Evolutionary conservation across 2,888 invertebrate species (phyloP), one percentile per base, ranked within the genome.

Genomic region (Perizoma flavofasciatum): DNA sequence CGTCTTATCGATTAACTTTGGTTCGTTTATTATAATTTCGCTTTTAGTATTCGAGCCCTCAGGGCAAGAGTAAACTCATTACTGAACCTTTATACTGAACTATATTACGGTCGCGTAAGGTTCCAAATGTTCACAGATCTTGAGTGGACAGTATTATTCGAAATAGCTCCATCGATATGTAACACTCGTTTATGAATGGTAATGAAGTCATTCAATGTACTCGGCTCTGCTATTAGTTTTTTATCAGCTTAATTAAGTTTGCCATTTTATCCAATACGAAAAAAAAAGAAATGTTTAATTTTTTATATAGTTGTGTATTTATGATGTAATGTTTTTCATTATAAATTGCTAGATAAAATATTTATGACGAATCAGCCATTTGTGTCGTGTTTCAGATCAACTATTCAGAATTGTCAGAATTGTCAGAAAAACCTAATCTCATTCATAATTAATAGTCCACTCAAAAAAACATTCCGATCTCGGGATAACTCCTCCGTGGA

Each of bases 1-100:
- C 51, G 55, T 59, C 53, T 53, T 61, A 61, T 51, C 60, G 55
- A 60, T 58, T 56, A 61, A 51, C 54, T 58, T 58, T 55, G 53
- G 53, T 47, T 49, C 60, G 35, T 51, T 63, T 63, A 39, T 60
- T 64, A 55, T 73, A 73, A 75, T 69, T 68, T 37, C 51, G 60
- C 63, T 63, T 60, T 76, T 71, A 68, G 70, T 75, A 77, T 75
- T 77, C 73, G 55, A 52, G 65, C 61, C 71, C 43, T 50, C 57
- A 59, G 50, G 58, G 60, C 62, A 58, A 62, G 60, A 69, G 68
- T 71, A 74, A 78, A 72, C 73, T 79, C 78, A 75, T 78, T 79
- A 79, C 65, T n/a, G 49, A 40, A 46, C n/a, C n/a, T 10, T 9
- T 33, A 48, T 5, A 49, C 37, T 43, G 2, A 39, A 57, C 58